Percentiles rank a stretch among this genome's conserved stretches.
These are phyloP conservation scores for Syngnathus floridae DNA, from an alignment of 2,113 vertebrate genomes.

Conservation along the genomic window DNA sequence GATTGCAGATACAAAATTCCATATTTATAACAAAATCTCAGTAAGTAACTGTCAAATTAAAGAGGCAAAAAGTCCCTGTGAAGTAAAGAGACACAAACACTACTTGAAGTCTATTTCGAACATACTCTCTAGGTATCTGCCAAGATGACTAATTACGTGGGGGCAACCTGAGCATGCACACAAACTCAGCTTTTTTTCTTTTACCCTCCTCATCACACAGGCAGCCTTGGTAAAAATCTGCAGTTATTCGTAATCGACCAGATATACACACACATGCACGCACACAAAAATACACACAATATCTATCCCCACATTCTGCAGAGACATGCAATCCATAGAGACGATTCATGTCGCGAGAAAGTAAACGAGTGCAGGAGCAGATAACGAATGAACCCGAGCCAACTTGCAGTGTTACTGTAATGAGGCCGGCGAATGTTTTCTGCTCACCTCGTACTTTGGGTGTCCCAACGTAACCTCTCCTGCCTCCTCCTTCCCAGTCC, in stretches of 20 bases:
- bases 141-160: conserved; percentile 73
- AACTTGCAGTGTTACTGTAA: conserved; percentile 60
- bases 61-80: neutral
- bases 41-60: neutral
- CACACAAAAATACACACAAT: conserved; percentile 22
- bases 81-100: neutral
- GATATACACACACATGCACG: neutral
- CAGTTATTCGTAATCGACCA: conserved; percentile 51
- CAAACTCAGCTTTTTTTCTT: conserved; percentile 22
- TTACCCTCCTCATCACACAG: conserved; percentile 39
- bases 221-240: conserved; percentile 67
- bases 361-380: conserved; percentile 59
- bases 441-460: conserved; percentile 70
- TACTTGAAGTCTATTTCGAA: conserved; percentile 52
- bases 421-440: conserved; percentile 67
- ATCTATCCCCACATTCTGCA: conserved; percentile 50
- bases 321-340: conserved; percentile 53
- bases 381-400: conserved; percentile 63
- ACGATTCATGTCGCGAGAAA: conserved; percentile 53
- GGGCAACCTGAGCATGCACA: conserved; percentile 54
- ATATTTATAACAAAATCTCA: neutral
- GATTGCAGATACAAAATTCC: neutral
- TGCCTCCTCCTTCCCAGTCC: conserved; percentile 21
- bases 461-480: conserved; percentile 26
- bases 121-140: conserved; percentile 60